Evolutionary conservation across 2,113 vertebrate species (phyloP).

Genomic region (Gallinago jamesoni): DNA sequence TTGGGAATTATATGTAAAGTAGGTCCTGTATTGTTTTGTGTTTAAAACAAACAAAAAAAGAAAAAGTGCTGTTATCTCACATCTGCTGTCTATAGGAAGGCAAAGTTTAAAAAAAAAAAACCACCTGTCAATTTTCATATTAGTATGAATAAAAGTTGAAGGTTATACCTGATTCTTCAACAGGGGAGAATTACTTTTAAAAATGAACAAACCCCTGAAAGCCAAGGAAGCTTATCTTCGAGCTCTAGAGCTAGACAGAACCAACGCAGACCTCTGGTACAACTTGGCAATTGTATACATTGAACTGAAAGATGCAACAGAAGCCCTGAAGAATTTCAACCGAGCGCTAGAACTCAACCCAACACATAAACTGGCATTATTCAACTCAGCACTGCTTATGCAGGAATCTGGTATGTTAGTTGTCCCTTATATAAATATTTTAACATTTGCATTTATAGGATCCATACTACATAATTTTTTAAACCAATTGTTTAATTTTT

Average conservation of each 20-base stretch:
- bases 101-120: not conserved
- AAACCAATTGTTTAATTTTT: not conserved
- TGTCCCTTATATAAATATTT: not conserved
- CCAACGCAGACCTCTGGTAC: constrained; percentile 97
- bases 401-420: constrained; percentile 92
- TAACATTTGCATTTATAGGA: not conserved
- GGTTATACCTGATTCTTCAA: constrained; percentile 54
- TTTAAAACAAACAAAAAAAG: not conserved
- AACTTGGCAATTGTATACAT: constrained; percentile 98
- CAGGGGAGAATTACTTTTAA: constrained; percentile 95
- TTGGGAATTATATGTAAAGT: not conserved
- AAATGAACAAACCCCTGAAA: constrained; percentile 96
- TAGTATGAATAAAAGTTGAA: not conserved
- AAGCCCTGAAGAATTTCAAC: constrained; percentile 95
- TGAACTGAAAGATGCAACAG: constrained; percentile 93
- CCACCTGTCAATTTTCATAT: not conserved
- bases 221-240: constrained; percentile 93
- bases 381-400: constrained; percentile 97
- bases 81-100: not conserved
- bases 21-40: not conserved
- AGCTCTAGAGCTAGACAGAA: constrained; percentile 90
- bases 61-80: accelerated
- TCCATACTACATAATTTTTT: not conserved
- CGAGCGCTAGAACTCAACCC: constrained; percentile 90
- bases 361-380: constrained; percentile 90